phyloP scores from a whole-genome alignment of 2,888 invertebrate genomes.

The Macropis europaea region DNA sequence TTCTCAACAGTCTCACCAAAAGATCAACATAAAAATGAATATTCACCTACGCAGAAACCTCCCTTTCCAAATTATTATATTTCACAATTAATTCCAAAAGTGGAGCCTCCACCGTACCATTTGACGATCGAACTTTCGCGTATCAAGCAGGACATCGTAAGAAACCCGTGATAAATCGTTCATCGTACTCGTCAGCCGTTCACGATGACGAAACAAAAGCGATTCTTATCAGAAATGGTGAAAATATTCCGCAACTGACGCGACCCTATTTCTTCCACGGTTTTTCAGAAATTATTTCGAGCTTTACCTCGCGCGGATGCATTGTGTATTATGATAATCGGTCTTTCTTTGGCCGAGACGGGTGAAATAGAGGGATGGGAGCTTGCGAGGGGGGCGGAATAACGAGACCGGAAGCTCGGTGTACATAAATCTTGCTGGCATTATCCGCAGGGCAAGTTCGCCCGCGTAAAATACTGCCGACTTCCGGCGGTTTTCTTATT shows the following conservation, averaged over 20 bases:
- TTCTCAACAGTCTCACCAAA: no score
- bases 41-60: no score
- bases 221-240: background rate
- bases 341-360: conserved; percentile 24
- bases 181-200: background rate
- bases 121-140: no score
- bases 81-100: no score
- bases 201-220: background rate
- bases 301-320: conserved; percentile 5
- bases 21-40: no score
- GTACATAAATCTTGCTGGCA: conserved; percentile 55
- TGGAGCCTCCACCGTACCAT: no score
- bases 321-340: conserved; percentile 46
- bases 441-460: conserved; percentile 37
- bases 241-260: background rate
- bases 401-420: conserved; percentile 12
- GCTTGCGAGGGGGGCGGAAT: background rate
- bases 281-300: conserved; percentile 26
- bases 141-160: background rate
- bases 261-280: background rate
- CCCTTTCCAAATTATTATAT: no score
- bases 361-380: background rate
- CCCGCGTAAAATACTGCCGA: conserved; percentile 52
- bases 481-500: conserved; percentile 51
- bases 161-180: background rate